Evolutionary conservation across 2,888 invertebrate genomes (phyloP).

Genomic region (Mesorhabditis spiculigera): DNA sequence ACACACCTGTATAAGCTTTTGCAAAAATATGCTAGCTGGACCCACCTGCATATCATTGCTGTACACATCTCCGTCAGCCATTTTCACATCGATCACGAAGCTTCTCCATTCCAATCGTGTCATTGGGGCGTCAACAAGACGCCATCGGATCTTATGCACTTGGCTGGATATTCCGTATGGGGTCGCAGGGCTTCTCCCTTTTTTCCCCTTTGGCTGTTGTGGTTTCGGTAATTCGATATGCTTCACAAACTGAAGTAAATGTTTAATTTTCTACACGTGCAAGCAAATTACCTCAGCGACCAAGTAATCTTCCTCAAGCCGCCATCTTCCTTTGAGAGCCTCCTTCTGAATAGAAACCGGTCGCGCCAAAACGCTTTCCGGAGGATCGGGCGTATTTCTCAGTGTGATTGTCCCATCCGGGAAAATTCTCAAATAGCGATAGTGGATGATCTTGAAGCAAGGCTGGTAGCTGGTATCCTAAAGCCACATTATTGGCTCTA

Average conservation of each 20-base stretch:
- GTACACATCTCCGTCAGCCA: no score
- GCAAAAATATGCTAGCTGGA: no score
- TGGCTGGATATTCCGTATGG: no score
- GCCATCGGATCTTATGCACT: no score
- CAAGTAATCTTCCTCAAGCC: neutral
- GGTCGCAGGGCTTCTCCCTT: no score
- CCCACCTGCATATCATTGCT: no score
- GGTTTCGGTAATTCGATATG: neutral
- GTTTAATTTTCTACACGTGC: no score
- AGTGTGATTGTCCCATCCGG: neutral
- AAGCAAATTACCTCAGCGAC: neutral
- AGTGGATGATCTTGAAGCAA: neutral
- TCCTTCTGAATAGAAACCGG: neutral
- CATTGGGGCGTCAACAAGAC: no score
- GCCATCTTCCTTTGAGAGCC: neutral
- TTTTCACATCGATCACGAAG: no score
- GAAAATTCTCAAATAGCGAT: neutral
- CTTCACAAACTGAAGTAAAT: no score
- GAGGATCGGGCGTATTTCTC: neutral
- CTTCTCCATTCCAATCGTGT: no score
- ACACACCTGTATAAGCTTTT: no score
- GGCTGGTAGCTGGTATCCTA: neutral
- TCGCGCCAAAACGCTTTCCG: neutral
- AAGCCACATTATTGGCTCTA: neutral
- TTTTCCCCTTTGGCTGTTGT: neutral